These are phyloP conservation scores for Phodopus roborovskii DNA, from an alignment of 2,113 vertebrate species.

Conservation along the genomic window DNA sequence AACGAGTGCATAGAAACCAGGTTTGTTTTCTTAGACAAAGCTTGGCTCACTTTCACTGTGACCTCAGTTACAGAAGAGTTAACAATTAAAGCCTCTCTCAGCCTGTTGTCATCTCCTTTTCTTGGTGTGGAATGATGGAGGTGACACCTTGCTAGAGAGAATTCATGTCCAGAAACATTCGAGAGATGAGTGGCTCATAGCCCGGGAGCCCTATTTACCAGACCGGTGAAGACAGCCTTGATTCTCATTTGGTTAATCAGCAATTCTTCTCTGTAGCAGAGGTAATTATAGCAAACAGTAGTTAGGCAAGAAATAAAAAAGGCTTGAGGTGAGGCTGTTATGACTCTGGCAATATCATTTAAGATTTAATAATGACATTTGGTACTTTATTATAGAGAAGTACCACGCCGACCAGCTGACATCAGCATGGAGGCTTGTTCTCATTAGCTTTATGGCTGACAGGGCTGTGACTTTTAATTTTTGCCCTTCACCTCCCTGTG, in stretches of 20 bases:
- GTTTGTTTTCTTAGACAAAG: slow-evolving; percentile 55
- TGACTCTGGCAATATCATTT: slow-evolving; percentile 57
- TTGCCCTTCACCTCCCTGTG: slow-evolving; percentile 49
- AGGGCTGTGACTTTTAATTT: slow-evolving; percentile 56
- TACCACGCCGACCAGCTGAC: slow-evolving; percentile 29
- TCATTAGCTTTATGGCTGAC: slow-evolving; percentile 63
- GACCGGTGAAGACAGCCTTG: not conserved
- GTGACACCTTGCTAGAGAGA: slow-evolving; percentile 36
- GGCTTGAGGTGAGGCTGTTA: slow-evolving; percentile 63
- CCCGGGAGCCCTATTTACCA: not conserved
- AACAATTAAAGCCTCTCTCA: slow-evolving; percentile 2
- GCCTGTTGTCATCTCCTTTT: slow-evolving; percentile 24
- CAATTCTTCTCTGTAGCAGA: slow-evolving; percentile 67
- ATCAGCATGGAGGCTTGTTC: slow-evolving; percentile 55
- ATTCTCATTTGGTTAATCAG: slow-evolving; percentile 64
- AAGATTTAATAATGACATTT: slow-evolving; percentile 70
- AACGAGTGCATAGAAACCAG: not conserved
- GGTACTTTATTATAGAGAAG: slow-evolving; percentile 59
- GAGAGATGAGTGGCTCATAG: not conserved
- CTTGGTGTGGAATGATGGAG: not conserved
- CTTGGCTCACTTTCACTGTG: slow-evolving; percentile 57
- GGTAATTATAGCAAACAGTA: slow-evolving; percentile 54
- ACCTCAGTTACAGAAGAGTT: slow-evolving; percentile 51
- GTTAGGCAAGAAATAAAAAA: slow-evolving; percentile 72
- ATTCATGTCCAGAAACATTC: slow-evolving; percentile 15